These are phyloP conservation scores for Ryuthela nishihirai DNA, from an alignment of 2,888 invertebrate genomes.

Conservation along the genomic window DNA sequence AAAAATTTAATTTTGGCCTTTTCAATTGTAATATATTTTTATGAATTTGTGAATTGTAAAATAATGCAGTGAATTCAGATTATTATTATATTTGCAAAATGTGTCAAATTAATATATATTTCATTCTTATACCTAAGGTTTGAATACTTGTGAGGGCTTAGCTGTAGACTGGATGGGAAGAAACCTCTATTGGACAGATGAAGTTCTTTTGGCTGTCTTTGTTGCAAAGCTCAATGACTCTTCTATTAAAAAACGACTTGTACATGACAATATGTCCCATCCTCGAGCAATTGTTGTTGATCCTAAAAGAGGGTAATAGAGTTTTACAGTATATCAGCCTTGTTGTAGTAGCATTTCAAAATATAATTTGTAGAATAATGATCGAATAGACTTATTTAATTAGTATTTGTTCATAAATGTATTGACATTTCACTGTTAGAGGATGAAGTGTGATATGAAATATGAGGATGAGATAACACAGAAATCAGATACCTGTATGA, in stretches of 20 bases:
- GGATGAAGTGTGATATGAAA: too few relatives aligned
- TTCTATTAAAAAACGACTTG: slow-evolving; percentile 58
- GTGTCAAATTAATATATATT: neutral
- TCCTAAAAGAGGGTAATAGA: slow-evolving; percentile 61
- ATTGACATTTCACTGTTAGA: too few relatives aligned
- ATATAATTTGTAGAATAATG: too few relatives aligned
- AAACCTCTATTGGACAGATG: slow-evolving; percentile 82
- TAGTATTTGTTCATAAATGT: too few relatives aligned
- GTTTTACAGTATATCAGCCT: neutral
- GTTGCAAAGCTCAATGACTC: slow-evolving; percentile 64
- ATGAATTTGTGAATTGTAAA: too few relatives aligned
- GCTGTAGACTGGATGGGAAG: slow-evolving; percentile 79
- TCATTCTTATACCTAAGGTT: slow-evolving; percentile 42
- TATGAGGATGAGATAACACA: too few relatives aligned
- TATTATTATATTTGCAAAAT: too few relatives aligned
- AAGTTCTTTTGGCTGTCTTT: slow-evolving; percentile 63
- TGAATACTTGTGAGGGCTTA: slow-evolving; percentile 66
- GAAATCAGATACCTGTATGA: too few relatives aligned
- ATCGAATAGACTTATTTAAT: too few relatives aligned
- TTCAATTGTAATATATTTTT: too few relatives aligned
- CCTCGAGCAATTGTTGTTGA: slow-evolving; percentile 67
- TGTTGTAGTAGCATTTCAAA: neutral
- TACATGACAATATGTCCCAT: slow-evolving; percentile 58
- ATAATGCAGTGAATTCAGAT: too few relatives aligned
- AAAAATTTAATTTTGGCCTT: too few relatives aligned